These are phyloP conservation scores for Spatulosminthurus flaviceps DNA, from an alignment of 2,888 invertebrate genomes.

Conservation along the genomic window DNA sequence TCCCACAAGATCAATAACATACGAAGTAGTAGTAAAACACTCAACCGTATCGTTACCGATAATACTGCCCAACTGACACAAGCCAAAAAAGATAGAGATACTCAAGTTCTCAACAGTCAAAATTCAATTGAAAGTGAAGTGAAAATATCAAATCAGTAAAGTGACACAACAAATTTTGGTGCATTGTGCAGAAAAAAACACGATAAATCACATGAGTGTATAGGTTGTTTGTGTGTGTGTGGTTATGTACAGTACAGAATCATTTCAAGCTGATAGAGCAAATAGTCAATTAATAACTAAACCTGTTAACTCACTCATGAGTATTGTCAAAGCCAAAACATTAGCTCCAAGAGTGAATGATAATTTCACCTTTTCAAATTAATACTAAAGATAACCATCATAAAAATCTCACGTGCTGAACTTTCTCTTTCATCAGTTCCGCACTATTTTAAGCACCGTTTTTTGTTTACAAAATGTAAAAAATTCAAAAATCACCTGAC, in stretches of 20 bases:
- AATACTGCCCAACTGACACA: constrained; percentile 14
- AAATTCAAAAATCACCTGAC: constrained; percentile 22
- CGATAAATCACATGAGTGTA: too few relatives aligned
- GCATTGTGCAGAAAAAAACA: constrained; percentile 2
- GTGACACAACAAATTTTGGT: not conserved
- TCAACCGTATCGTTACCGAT: constrained; percentile 18
- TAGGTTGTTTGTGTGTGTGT: not conserved
- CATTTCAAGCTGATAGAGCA: not conserved
- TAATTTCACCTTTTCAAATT: not conserved
- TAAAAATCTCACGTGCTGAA: not conserved
- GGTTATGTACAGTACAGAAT: not conserved
- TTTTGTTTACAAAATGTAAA: too few relatives aligned
- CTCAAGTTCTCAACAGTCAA: not conserved
- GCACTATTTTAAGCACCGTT: not conserved
- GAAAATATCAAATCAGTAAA: not conserved
- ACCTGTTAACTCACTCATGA: too few relatives aligned
- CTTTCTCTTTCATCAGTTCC: not conserved
- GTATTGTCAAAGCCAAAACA: too few relatives aligned
- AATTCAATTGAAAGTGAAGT: not conserved
- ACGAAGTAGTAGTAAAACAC: not conserved
- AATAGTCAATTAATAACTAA: too few relatives aligned
- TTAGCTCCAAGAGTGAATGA: not conserved
- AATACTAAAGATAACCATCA: not conserved
- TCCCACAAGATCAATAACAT: not conserved
- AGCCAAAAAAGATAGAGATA: not conserved